These are phyloP conservation scores for Lepas anatifera DNA, from an alignment of 2,888 invertebrate genomes.

Conservation along the genomic window DNA sequence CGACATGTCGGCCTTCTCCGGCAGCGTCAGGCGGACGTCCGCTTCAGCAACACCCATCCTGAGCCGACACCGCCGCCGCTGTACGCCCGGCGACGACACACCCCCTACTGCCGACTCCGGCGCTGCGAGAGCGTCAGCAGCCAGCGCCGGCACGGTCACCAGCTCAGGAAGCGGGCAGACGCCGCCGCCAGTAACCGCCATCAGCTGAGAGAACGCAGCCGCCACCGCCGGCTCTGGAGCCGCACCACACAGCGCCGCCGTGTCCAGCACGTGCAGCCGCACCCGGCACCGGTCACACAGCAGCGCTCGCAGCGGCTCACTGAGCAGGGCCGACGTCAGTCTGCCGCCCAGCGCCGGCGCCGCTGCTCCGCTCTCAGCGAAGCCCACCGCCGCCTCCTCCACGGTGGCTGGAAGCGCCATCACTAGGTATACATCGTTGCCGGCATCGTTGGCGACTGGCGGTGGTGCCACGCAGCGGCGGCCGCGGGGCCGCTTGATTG, in stretches of 20 bases:
- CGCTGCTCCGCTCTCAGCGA: background rate
- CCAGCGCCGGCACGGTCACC: background rate
- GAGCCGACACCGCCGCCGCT: too few relatives aligned
- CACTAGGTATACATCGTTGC: slow-evolving; percentile 1
- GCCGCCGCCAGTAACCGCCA: background rate
- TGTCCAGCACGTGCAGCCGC: slow-evolving; percentile 6
- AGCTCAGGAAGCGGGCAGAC: background rate
- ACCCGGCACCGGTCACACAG: background rate
- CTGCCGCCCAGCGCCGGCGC: background rate
- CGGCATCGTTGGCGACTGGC: background rate
- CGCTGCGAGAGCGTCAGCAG: background rate
- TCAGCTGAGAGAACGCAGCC: background rate
- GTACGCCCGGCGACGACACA: too few relatives aligned
- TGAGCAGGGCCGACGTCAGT: background rate
- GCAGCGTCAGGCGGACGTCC: too few relatives aligned
- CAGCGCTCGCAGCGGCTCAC: background rate
- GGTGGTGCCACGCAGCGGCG: background rate
- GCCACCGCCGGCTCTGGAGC: background rate
- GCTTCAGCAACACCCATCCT: too few relatives aligned
- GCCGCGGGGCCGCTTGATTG: background rate
- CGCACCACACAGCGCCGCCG: background rate
- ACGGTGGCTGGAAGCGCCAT: background rate
- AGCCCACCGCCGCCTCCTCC: background rate
- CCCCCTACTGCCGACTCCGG: background rate
- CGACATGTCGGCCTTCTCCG: slow-evolving; percentile 28